These are phyloP conservation scores for Ernsta delagoae DNA, from an alignment of 2,888 invertebrate genomes.

Conservation along the genomic window DNA sequence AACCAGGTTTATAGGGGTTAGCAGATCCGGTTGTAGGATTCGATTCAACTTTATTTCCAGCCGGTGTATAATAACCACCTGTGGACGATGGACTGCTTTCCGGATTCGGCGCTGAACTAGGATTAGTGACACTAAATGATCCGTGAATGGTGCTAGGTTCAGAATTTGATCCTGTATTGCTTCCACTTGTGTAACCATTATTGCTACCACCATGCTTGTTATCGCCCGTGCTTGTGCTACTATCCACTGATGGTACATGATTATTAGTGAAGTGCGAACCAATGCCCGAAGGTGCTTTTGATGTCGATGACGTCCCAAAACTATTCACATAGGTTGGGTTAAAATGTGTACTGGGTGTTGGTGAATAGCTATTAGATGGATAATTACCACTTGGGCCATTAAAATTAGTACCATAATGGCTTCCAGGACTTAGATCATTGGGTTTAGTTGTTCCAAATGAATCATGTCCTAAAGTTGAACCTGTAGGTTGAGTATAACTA, in stretches of 20 bases:
- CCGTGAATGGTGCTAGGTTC: slow-evolving; percentile 19
- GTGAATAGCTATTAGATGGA: slow-evolving; percentile 10
- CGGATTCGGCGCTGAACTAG: slow-evolving; percentile 14
- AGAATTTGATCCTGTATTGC: slow-evolving; percentile 7
- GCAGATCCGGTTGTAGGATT: slow-evolving; percentile 42
- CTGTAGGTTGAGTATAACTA: slow-evolving; percentile 7
- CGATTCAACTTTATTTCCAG: slow-evolving; percentile 45
- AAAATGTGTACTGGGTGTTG: slow-evolving; percentile 8
- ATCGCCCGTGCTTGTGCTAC: no score
- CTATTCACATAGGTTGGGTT: neutral
- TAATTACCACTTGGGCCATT: neutral
- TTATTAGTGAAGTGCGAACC: neutral
- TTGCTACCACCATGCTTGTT: neutral
- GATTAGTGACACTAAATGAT: slow-evolving; percentile 29
- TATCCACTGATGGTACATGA: neutral
- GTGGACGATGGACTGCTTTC: slow-evolving; percentile 44
- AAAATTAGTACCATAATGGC: neutral
- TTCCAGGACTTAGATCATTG: neutral
- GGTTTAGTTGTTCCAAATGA: slow-evolving; percentile 2
- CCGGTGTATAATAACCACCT: slow-evolving; percentile 59
- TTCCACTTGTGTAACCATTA: neutral
- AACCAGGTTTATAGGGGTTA: slow-evolving; percentile 32
- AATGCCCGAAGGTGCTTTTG: neutral
- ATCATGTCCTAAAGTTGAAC: neutral
- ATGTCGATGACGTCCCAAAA: slow-evolving; percentile 10